Conservation (phyloP, 2,113 vertebrate species). For the Petromus typicus region DNA sequence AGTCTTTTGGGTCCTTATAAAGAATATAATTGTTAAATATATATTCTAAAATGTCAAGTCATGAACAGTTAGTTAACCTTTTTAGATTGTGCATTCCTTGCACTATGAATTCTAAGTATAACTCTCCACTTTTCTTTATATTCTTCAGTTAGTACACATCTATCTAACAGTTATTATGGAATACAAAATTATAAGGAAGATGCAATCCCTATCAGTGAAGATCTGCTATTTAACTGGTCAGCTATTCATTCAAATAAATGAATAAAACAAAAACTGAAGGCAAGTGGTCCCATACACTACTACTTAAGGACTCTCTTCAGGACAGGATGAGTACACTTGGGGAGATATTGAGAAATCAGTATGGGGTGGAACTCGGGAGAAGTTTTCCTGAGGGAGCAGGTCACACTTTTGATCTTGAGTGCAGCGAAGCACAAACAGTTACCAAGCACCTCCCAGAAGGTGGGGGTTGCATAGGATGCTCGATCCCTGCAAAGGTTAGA, state of each 20-base stretch:
- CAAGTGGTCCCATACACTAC: background rate
- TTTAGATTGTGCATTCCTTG: background rate
- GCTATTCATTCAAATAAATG: background rate
- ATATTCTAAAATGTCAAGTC: slow-evolving; percentile 71
- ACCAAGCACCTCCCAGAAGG: background rate
- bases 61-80: slow-evolving; percentile 62
- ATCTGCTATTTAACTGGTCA: background rate
- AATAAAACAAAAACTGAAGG: slow-evolving; percentile 9
- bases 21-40: slow-evolving; percentile 68
- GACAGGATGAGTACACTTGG: background rate
- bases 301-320: background rate
- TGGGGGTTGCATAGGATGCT: background rate
- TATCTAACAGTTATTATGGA: background rate
- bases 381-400: background rate
- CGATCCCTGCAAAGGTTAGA: background rate
- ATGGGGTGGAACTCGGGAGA: background rate
- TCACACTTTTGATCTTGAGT: background rate
- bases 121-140: background rate
- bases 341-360: background rate
- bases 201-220: background rate
- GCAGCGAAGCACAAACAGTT: background rate
- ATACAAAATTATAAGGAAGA: slow-evolving; percentile 38
- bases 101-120: background rate
- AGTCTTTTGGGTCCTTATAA: slow-evolving; percentile 59
- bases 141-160: background rate